These are phyloP conservation scores for Chaitophorus viminalis DNA, from an alignment of 2,888 invertebrate species.

Conservation along the genomic window DNA sequence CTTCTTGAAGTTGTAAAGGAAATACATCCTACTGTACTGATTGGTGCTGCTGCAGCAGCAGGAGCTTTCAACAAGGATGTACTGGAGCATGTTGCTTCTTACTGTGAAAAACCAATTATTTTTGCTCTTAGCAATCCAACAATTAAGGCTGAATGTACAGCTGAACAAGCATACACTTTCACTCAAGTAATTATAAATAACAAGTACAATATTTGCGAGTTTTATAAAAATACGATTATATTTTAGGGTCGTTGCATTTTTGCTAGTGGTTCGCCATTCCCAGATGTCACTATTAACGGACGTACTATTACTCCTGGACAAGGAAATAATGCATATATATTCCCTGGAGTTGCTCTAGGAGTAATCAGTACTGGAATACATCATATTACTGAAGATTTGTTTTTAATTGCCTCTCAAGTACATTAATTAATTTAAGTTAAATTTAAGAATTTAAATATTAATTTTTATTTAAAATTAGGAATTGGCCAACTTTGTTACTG, in stretches of 20 bases:
- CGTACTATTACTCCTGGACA: conserved; percentile 91
- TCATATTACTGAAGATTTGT: conserved; percentile 92
- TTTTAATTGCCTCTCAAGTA: conserved; percentile 93
- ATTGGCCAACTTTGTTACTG: conserved; percentile 84
- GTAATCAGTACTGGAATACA: conserved; percentile 91
- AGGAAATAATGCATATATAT: conserved; percentile 97
- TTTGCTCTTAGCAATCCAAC: conserved; percentile 99
- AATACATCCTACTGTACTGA: conserved; percentile 71
- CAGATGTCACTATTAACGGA: conserved; percentile 81
- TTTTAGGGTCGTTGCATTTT: conserved; percentile 89
- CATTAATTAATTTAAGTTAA: background rate
- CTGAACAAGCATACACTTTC: conserved; percentile 89
- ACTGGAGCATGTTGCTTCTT: conserved; percentile 84
- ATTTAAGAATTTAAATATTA: background rate
- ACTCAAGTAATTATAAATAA: conserved; percentile 76
- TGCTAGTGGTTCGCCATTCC: conserved; percentile 96
- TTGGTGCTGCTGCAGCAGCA: conserved; percentile 91
- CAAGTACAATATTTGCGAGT: background rate
- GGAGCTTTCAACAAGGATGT: conserved; percentile 92
- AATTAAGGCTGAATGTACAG: conserved; percentile 97
- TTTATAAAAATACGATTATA: background rate
- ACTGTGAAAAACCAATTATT: conserved; percentile 89
- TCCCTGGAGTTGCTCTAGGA: conserved; percentile 95
- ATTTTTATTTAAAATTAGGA: conserved; percentile 70
- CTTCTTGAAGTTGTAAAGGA: conserved; percentile 82